phyloP scores from a whole-genome alignment of 2,797 vertebrate genomes.

The Diplodus sargus region DNA sequence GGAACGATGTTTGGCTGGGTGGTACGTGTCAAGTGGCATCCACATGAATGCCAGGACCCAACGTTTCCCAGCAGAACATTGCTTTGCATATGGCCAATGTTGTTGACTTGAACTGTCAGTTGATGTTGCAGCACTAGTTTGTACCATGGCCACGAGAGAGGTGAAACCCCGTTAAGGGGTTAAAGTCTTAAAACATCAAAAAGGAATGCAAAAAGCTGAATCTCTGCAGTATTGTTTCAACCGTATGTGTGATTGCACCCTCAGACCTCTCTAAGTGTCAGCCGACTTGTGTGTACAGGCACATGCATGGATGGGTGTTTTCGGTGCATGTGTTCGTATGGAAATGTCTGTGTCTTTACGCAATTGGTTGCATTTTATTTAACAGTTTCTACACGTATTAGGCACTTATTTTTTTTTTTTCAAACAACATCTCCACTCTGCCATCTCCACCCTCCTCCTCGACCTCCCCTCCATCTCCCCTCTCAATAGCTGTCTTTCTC shows the following conservation, averaged over 20 bases:
- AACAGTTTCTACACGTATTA: not conserved
- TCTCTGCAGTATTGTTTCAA: not conserved
- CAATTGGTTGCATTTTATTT: slow-evolving; percentile 19
- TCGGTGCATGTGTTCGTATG: slow-evolving; percentile 53
- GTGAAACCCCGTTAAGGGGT: not conserved
- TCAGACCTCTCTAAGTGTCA: slow-evolving; percentile 27
- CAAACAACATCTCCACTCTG: slow-evolving; percentile 51
- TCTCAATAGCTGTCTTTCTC: slow-evolving; percentile 93
- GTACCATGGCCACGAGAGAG: not conserved
- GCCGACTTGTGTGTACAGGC: slow-evolving; percentile 34
- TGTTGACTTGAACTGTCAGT: too few relatives aligned
- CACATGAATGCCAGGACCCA: too few relatives aligned
- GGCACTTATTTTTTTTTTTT: not conserved
- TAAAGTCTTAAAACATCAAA: not conserved
- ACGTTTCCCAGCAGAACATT: too few relatives aligned
- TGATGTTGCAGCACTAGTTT: not conserved
- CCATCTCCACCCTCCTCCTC: slow-evolving; percentile 50
- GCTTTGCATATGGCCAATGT: too few relatives aligned
- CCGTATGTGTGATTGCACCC: slow-evolving; percentile 51
- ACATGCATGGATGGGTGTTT: slow-evolving; percentile 59
- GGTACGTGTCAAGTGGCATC: too few relatives aligned
- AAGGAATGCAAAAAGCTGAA: not conserved
- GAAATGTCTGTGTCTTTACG: not conserved
- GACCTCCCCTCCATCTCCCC: slow-evolving; percentile 65
- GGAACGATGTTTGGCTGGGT: too few relatives aligned